Conservation (phyloP, 1,140 invertebrate genomes). For the Micrasema minimum region DNA sequence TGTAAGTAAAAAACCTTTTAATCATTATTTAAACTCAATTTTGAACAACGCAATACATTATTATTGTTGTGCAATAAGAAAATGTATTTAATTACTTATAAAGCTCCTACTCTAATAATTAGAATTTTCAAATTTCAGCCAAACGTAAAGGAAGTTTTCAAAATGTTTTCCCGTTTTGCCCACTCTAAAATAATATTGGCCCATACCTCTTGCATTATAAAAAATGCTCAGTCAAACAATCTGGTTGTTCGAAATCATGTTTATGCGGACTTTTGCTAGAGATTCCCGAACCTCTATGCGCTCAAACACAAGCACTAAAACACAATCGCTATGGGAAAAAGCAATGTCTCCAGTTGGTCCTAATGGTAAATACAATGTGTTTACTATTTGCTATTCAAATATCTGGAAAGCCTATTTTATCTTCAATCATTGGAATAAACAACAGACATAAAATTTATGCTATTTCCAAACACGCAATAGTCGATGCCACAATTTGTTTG, state of each 20-base stretch:
- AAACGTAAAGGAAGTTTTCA: background rate
- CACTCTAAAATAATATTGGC: conserved; percentile 30
- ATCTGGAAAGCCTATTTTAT: too few species aligned
- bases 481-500: too few species aligned
- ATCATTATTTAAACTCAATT: background rate
- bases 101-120: too few species aligned
- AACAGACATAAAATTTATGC: too few species aligned
- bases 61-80: conserved; percentile 41
- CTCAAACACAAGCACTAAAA: conserved; percentile 47
- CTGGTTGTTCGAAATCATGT: conserved; percentile 56
- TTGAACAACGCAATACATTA: conserved; percentile 16
- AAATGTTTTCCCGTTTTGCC: conserved; percentile 40
- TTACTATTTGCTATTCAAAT: too few species aligned
- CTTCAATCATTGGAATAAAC: too few species aligned
- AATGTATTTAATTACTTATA: too few species aligned
- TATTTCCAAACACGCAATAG: too few species aligned
- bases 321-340: conserved; percentile 60
- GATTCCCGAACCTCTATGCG: conserved; percentile 59
- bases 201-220: conserved; percentile 24
- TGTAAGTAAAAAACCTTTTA: too few species aligned
- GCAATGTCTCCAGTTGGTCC: conserved; percentile 65
- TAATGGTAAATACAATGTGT: conserved; percentile 58
- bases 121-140: conserved; percentile 9
- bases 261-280: conserved; percentile 62
- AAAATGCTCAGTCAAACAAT: conserved; percentile 28